phyloP scores from a whole-genome alignment of 1,140 invertebrate species.

The Platorchestia sp. region DNA sequence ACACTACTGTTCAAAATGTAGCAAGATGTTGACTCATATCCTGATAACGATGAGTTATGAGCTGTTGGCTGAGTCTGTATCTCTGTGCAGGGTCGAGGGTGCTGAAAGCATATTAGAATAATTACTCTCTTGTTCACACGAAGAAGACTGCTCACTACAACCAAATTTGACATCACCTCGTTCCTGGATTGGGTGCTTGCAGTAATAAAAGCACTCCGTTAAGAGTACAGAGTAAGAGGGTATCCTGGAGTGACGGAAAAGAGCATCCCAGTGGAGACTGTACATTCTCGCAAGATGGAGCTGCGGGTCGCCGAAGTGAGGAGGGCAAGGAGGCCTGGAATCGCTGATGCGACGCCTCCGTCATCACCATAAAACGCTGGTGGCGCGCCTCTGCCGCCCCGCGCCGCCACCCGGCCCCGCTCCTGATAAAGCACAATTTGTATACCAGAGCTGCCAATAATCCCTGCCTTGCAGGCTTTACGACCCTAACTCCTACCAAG shows the following conservation, averaged over 20 bases:
- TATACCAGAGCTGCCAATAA: constrained; percentile 53
- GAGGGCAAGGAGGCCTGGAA: neutral
- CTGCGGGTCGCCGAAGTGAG: neutral
- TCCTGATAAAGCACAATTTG: constrained; percentile 53
- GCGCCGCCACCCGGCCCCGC: neutral
- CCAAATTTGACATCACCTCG: neutral
- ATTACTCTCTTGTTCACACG: neutral
- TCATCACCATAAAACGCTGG: constrained; percentile 40
- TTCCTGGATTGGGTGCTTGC: neutral
- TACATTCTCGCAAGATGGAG: neutral
- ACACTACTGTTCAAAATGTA: neutral
- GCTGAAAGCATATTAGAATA: neutral
- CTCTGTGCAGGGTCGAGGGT: neutral
- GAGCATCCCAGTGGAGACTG: neutral
- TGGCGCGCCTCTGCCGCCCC: neutral
- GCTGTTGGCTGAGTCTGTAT: neutral
- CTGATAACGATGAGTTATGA: neutral
- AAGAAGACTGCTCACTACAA: neutral
- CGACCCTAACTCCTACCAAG: constrained; percentile 49
- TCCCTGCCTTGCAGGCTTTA: constrained; percentile 49
- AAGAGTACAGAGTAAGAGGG: neutral
- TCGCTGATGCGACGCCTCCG: neutral
- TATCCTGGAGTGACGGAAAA: neutral
- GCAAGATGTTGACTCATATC: no score
- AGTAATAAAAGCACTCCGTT: neutral